Evolutionary conservation across 37 sponge, comb jelly and placozoan genomes (phyloP).

Genomic region (Amphimedon queenslandica): DNA sequence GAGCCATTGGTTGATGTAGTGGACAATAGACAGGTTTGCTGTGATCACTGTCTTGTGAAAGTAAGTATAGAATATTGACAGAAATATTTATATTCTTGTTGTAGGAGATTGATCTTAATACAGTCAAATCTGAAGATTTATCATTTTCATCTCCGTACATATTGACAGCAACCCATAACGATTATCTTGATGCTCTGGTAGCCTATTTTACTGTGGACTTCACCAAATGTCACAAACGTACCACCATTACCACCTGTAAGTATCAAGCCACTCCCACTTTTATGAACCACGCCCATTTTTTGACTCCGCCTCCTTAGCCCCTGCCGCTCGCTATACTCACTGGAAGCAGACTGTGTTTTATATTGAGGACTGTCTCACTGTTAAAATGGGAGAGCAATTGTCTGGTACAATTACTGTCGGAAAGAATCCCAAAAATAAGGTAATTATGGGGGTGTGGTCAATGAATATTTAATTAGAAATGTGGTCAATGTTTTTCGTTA

Average conservation of each 20-base stretch:
- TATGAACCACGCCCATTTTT: too few species aligned
- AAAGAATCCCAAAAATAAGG: slow-evolving; percentile 83
- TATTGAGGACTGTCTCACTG: slow-evolving; percentile 86
- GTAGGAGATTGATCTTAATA: slow-evolving; percentile 91
- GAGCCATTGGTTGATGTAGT: slow-evolving; percentile 97
- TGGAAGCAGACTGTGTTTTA: slow-evolving; percentile 99
- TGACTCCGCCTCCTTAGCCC: slow-evolving; percentile 50
- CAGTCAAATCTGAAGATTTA: slow-evolving; percentile 79
- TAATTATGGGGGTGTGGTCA: not conserved
- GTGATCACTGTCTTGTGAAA: slow-evolving; percentile 71
- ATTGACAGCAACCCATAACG: slow-evolving; percentile 71
- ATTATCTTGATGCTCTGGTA: slow-evolving; percentile 95
- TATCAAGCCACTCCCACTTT: too few species aligned
- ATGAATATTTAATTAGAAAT: too few species aligned
- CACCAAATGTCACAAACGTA: slow-evolving; percentile 91
- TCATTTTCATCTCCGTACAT: slow-evolving; percentile 74
- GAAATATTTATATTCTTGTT: not conserved
- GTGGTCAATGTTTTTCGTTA: not conserved
- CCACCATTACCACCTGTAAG: slow-evolving; percentile 81
- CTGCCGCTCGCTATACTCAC: slow-evolving; percentile 90
- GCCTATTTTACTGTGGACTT: slow-evolving; percentile 94
- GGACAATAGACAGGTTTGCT: slow-evolving; percentile 77
- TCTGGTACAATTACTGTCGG: slow-evolving; percentile 62
- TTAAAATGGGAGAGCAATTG: slow-evolving; percentile 86
- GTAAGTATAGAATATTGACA: slow-evolving; percentile 9